Conservation (phyloP, 2,113 vertebrate genomes). For the Crocuta crocuta region DNA sequence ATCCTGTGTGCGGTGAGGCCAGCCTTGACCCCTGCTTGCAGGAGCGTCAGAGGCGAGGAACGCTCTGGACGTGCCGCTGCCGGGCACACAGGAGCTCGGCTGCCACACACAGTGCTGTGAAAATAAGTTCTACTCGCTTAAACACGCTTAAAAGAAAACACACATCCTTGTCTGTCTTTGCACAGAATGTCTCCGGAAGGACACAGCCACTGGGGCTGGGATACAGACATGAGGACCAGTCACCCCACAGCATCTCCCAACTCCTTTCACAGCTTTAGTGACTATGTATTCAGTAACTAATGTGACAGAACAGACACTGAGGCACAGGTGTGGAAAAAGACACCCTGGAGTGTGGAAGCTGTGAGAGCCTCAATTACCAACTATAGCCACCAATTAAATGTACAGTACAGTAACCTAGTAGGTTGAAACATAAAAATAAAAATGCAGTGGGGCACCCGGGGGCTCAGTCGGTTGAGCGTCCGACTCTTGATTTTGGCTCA, state of each 20-base stretch:
- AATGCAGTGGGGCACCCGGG: not conserved
- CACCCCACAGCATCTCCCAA: no score
- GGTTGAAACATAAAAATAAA: no score
- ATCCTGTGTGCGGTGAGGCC: no score
- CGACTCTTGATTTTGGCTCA: not conserved
- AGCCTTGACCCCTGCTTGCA: rapidly evolving
- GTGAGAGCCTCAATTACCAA: not conserved
- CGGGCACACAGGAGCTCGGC: no score
- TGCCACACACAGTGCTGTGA: no score
- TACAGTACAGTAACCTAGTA: rapidly evolving
- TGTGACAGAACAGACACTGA: not conserved
- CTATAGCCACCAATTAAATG: not conserved
- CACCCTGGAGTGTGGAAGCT: rapidly evolving
- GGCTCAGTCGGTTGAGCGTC: not conserved
- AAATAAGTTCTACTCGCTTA: no score
- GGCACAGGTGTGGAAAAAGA: not conserved
- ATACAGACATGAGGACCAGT: no score
- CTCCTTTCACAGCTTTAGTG: not conserved
- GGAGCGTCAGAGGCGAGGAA: no score
- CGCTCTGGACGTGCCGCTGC: no score
- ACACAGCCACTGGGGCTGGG: not conserved
- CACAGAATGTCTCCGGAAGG: not conserved
- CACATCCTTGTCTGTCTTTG: no score
- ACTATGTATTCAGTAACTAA: no score
- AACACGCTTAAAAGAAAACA: no score